Evolutionary conservation across 2,888 invertebrate genomes (phyloP), one percentile per base, ranked within the genome.

Genomic region (Eumacrocentrus americanus): DNA sequence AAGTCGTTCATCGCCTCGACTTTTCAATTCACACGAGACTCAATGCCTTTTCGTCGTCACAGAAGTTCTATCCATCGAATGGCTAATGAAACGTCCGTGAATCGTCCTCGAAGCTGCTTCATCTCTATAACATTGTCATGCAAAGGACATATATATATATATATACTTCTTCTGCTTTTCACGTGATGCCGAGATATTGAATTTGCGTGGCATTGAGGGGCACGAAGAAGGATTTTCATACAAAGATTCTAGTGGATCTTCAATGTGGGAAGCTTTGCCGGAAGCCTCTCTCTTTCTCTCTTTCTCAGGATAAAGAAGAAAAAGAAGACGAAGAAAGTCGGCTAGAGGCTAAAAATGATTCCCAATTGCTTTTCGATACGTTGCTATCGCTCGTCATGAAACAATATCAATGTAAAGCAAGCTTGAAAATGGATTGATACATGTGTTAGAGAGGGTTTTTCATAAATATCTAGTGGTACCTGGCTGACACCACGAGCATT

Each of bases 1-100:
- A 58, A 58, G 42, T 50, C 48, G 38, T 56, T 47, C 14, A 25
- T 25, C 16, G 14, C n/a, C 42, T 42, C 38, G n/a, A 58, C 47
- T 40, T 51, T 58, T 50, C 42, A 34, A 58, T 58, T 51, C 42
- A 42, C 42, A 14, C 16, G 11, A 34, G 14, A 29, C 34, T 34
- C 16, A 23, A 12, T 25, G n/a, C 14, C 7, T 23, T 23, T 23
- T 25, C 4, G 11, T 1, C 7, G 3, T 9, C 3, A 12, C 25
- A 12, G 25, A 25, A 18, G 20, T 18, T 42, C 20, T 11, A 9
- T 42, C 9, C 20, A 18, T 46, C 4, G 6, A 14, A 46, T 20
- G 20, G 18, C 11, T 50, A 16, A 50, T 50, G 20, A 35, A 35
- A 50, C 34, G 29, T 20, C 22, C 3, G 40, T 16, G 40, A 23